Conservation (phyloP, 2,113 vertebrate genomes). For the Leucopsar rothschildi region DNA sequence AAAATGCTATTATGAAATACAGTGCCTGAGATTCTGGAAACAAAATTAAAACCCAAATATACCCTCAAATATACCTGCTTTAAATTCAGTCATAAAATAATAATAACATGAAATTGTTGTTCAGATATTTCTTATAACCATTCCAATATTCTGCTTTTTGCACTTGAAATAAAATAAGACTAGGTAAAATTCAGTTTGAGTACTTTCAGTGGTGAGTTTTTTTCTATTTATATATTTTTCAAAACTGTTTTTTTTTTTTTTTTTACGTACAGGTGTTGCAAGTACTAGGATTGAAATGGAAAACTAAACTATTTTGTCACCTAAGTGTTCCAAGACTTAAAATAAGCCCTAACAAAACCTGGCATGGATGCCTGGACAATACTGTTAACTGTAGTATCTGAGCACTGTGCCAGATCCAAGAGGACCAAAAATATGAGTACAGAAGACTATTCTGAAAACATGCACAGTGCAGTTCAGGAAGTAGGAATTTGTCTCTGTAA, state of each 20-base stretch:
- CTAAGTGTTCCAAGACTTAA: not conserved
- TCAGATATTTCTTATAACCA: not conserved
- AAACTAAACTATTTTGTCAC: not conserved
- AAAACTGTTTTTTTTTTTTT: not conserved
- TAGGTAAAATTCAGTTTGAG: not conserved
- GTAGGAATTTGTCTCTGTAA: not conserved
- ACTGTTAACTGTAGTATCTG: not conserved
- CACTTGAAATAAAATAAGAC: not conserved
- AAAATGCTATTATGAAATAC: conserved; percentile 19
- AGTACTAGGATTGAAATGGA: not conserved
- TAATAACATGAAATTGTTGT: not conserved
- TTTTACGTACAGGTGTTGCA: not conserved
- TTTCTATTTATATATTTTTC: not conserved
- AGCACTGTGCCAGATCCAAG: not conserved
- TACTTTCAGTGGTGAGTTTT: not conserved
- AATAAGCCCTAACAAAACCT: not conserved
- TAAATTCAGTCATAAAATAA: conserved; percentile 14
- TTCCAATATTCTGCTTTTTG: not conserved
- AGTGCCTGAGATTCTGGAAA: not conserved
- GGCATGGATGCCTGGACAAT: not conserved
- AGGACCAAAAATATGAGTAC: not conserved
- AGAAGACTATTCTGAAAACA: not conserved
- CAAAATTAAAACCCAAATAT: not conserved
- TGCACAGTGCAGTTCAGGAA: not conserved
- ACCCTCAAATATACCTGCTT: not conserved